Evolutionary conservation across 2,113 vertebrate species (phyloP).

Genomic region (Phodopus roborovskii): DNA sequence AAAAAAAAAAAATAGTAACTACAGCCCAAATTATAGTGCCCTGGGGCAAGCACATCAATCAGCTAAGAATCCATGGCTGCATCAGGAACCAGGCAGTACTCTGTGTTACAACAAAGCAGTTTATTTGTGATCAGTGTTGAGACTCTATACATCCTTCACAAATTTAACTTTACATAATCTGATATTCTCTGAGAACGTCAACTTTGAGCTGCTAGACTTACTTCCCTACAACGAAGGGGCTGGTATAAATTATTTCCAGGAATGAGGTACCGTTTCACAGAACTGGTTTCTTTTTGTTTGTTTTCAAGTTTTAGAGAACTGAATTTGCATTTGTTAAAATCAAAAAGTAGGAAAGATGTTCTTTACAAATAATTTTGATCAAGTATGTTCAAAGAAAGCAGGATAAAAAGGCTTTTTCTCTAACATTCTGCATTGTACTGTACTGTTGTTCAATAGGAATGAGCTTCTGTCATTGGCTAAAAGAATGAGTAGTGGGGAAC

Average conservation of each 20-base stretch:
- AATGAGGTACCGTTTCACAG: conserved; percentile 99
- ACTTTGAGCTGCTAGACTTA: conserved; percentile 87
- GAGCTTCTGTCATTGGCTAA: conserved; percentile 93
- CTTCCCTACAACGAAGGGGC: conserved; percentile 91
- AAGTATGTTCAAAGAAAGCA: conserved; percentile 92
- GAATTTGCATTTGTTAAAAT: conserved; percentile 94
- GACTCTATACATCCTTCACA: conserved; percentile 97
- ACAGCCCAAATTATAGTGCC: conserved; percentile 85
- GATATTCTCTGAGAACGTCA: conserved; percentile 90
- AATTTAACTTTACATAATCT: conserved; percentile 94
- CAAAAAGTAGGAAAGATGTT: conserved; percentile 92
- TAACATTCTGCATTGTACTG: conserved; percentile 91
- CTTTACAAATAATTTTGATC: conserved; percentile 93
- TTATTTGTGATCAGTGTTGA: conserved; percentile 96
- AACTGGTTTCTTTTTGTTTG: conserved; percentile 96
- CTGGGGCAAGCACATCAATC: conserved; percentile 83
- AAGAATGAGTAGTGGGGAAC: conserved; percentile 99
- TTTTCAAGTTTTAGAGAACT: conserved; percentile 98
- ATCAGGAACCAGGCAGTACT: conserved; percentile 90
- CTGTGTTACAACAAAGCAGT: conserved; percentile 93
- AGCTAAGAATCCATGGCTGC: conserved; percentile 83
- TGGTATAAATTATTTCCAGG: conserved; percentile 94
- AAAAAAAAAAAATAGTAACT: conserved; percentile 77
- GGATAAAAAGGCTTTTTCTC: conserved; percentile 89
- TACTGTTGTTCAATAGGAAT: conserved; percentile 87